Evolutionary conservation across 2,888 invertebrate genomes (phyloP).

Genomic region (Sinelater perroti): DNA sequence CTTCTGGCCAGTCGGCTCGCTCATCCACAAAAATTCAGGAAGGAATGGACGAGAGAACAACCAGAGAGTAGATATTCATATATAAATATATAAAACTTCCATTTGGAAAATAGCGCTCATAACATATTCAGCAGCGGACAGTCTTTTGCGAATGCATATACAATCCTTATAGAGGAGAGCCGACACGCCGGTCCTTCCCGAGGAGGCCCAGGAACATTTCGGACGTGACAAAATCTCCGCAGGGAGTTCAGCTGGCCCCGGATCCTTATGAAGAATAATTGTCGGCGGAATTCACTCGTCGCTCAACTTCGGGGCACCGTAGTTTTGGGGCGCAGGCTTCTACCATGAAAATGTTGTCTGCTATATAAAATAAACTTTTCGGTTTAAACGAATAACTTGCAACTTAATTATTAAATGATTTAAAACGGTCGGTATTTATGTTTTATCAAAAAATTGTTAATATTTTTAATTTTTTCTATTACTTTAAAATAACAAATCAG

Average conservation of each 20-base stretch:
- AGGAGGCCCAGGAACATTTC: slow-evolving; percentile 55
- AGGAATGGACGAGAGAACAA: slow-evolving; percentile 34
- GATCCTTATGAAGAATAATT: slow-evolving; percentile 33
- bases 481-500: too few relatives aligned
- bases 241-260: slow-evolving; percentile 52
- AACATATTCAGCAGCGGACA: slow-evolving; percentile 59
- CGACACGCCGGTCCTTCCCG: slow-evolving; percentile 41
- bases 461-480: too few relatives aligned
- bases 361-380: too few relatives aligned
- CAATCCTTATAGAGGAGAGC: slow-evolving; percentile 31
- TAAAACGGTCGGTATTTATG: too few relatives aligned
- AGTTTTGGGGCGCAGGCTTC: too few relatives aligned
- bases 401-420: too few relatives aligned
- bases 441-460: too few relatives aligned
- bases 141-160: slow-evolving; percentile 53
- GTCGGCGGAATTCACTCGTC: slow-evolving; percentile 20
- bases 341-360: not conserved
- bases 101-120: slow-evolving; percentile 61
- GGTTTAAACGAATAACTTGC: too few relatives aligned
- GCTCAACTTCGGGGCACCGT: slow-evolving; percentile 14
- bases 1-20: slow-evolving; percentile 18
- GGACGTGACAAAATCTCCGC: slow-evolving; percentile 63
- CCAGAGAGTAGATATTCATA: slow-evolving; percentile 48
- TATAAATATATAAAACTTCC: slow-evolving; percentile 62
- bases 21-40: slow-evolving; percentile 30